Evolutionary conservation across 2,888 invertebrate genomes (phyloP).

Genomic region (Agrenia bidenticulata): DNA sequence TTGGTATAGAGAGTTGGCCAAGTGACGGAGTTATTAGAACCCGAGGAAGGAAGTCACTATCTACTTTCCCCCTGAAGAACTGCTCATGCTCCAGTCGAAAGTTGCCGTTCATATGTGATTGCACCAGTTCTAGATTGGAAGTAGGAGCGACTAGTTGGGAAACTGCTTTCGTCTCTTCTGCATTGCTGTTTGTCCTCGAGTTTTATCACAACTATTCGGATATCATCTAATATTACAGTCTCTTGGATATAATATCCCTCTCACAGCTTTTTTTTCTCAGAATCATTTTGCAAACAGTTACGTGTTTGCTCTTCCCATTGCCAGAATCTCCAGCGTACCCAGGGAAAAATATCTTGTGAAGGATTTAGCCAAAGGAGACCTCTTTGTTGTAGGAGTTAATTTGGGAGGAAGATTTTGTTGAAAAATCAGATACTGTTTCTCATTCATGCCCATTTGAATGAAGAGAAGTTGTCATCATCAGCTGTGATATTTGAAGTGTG

Average conservation of each 20-base stretch:
- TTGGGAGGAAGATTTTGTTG: too few relatives aligned
- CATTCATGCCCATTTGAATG: background rate
- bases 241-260: background rate
- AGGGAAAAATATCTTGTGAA: background rate
- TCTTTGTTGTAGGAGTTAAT: too few relatives aligned
- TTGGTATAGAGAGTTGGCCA: too few relatives aligned
- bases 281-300: slow-evolving; percentile 1
- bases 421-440: background rate
- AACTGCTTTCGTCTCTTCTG: background rate
- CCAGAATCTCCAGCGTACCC: background rate
- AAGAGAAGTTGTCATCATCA: slow-evolving; percentile 12
- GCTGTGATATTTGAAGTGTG: slow-evolving; percentile 16
- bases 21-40: too few relatives aligned
- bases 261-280: background rate
- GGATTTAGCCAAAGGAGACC: background rate
- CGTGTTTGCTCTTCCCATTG: slow-evolving; percentile 6
- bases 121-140: slow-evolving; percentile 15
- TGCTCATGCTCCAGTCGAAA: slow-evolving; percentile 18
- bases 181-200: background rate
- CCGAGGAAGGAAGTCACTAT: background rate
- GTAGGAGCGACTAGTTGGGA: slow-evolving; percentile 11
- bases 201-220: too few relatives aligned
- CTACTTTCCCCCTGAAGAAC: slow-evolving; percentile 17
- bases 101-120: slow-evolving; percentile 6
- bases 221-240: slow-evolving; percentile 5